phyloP scores from a whole-genome alignment of 2,113 vertebrate genomes.

The Casuarius casuarius region DNA sequence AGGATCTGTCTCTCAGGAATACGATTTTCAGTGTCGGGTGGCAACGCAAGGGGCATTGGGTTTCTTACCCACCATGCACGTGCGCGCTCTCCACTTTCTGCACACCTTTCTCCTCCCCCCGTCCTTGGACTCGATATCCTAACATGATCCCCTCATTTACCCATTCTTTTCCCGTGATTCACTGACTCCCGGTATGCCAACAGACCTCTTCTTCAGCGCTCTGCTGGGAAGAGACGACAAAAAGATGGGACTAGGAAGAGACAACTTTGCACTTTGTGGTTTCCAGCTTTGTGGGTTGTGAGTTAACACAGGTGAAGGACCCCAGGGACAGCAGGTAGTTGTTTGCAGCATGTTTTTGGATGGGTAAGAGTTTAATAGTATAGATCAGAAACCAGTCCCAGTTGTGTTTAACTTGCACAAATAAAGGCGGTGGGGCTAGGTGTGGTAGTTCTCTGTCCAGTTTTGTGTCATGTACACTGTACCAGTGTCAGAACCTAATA shows the following conservation, averaged over 20 bases:
- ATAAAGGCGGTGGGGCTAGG: neutral
- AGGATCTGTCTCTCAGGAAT: neutral
- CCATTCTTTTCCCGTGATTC: neutral
- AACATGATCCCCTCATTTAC: neutral
- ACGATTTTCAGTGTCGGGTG: neutral
- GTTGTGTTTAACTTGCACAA: neutral
- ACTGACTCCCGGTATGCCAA: neutral
- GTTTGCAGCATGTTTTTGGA: neutral
- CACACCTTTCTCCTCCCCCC: neutral
- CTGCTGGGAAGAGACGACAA: neutral
- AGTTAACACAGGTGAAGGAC: constrained; percentile 35
- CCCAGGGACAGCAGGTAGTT: neutral
- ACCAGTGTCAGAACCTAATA: neutral
- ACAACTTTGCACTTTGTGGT: neutral
- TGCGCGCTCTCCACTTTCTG: fast-evolving
- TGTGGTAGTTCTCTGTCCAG: neutral
- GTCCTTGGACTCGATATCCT: neutral
- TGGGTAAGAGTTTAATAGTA: constrained; percentile 2
- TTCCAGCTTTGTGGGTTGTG: neutral
- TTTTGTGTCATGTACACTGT: neutral
- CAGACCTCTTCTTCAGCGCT: neutral
- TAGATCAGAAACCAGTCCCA: neutral
- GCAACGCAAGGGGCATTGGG: neutral
- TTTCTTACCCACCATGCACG: neutral
- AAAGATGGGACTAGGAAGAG: neutral